Evolutionary conservation across 2,797 vertebrate genomes (phyloP), one percentile per base, ranked within the genome.

Genomic region (Emydoidea blandingii): DNA sequence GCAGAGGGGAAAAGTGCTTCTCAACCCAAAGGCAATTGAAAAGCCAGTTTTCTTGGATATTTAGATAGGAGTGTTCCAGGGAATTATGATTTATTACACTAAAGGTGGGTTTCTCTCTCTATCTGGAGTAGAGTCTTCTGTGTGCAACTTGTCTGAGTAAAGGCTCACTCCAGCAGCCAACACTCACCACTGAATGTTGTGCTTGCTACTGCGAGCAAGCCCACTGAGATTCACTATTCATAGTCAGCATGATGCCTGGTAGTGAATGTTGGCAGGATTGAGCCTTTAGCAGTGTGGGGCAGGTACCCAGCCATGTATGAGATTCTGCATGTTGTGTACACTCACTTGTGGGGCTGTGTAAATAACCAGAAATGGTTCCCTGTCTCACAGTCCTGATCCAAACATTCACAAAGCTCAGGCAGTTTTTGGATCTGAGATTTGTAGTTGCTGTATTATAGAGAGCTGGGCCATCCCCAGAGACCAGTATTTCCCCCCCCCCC

Each of bases 1-100:
- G 44, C 4, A 87, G 29, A 59, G 44, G 7, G 8, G 37, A 18
- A 47, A 37, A 59, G 49, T 0, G 0, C 15, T 83, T 53, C 91
- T 81, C 87, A 87, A 29, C 44, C 1, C 1, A 78, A 91, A 91
- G 0, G 3, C 79, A 41, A 88, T 59, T 62, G 29, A 87, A 91
- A 31, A 3, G 16, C 0, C 3, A 0, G 4, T 56, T 83, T 59
- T 87, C 44, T 88, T 44, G 18, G 54, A 44, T 3, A 21, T 79
- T 49, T 27, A 76, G 25, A 1, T 2, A 82, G 27, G 57, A 52
- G n/a, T 86, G 57, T 91, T 91, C 52, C 7, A 3, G 81, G 56
- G 15, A 87, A 11, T 3, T 78, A 7, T 8, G 34, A n/a, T 19
- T 68, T 87, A 34, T 50, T 83, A 5, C 84, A 79, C n/a, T n/a